phyloP scores from a whole-genome alignment of 2,113 vertebrate species.

The Sebastes fasciatus region DNA sequence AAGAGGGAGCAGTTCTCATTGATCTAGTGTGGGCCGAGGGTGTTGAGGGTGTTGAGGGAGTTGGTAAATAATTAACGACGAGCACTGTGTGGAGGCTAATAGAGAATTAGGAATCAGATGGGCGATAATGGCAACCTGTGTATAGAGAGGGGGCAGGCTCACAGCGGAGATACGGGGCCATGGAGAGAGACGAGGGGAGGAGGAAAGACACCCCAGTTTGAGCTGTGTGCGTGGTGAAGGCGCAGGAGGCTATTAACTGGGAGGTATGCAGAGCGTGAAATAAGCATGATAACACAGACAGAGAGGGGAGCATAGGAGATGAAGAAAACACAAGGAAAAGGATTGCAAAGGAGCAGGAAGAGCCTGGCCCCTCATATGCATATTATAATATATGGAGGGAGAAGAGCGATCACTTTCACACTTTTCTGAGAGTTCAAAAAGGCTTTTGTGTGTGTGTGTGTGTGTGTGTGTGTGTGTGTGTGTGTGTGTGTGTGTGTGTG shows the following conservation, averaged over 20 bases:
- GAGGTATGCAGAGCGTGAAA: slow-evolving; percentile 71
- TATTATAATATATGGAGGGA: slow-evolving; percentile 40
- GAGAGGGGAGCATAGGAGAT: slow-evolving; percentile 31
- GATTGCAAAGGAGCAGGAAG: slow-evolving; percentile 4
- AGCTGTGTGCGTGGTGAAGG: slow-evolving; percentile 20
- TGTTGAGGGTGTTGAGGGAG: slow-evolving; percentile 63
- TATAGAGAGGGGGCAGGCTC: slow-evolving; percentile 26
- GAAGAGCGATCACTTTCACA: slow-evolving; percentile 61
- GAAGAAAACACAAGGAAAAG: slow-evolving; percentile 27
- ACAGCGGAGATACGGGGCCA: slow-evolving; percentile 37
- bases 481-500: slow-evolving; percentile 14
- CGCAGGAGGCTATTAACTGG: slow-evolving; percentile 68
- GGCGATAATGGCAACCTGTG: slow-evolving; percentile 71
- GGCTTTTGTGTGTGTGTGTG: slow-evolving; percentile 22
- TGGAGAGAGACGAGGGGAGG: slow-evolving; percentile 26
- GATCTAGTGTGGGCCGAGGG: slow-evolving; percentile 58
- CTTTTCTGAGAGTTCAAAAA: slow-evolving; percentile 48
- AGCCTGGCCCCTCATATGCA: slow-evolving; percentile 30
- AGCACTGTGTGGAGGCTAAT: slow-evolving; percentile 68
- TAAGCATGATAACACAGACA: slow-evolving; percentile 67
- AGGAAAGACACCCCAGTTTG: slow-evolving; percentile 40
- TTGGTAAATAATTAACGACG: slow-evolving; percentile 75
- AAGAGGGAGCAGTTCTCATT: slow-evolving; percentile 35
- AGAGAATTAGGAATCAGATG: slow-evolving; percentile 77
- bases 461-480: slow-evolving; percentile 9